A percentile compares a stretch with the other conserved stretches of the same genome.
Conservation (phyloP, 2,888 invertebrate species). For the Drosophila gaucha region DNA sequence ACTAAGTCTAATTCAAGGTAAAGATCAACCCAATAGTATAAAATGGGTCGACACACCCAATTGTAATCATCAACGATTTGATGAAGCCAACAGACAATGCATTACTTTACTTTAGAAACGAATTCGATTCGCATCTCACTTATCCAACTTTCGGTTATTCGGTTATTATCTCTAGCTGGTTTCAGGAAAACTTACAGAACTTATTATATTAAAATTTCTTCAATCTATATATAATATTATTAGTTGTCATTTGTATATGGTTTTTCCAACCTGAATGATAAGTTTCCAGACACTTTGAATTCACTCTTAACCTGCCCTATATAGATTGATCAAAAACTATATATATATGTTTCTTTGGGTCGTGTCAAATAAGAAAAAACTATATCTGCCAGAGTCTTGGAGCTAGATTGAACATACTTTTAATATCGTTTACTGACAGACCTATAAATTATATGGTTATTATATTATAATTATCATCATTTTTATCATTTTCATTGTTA, state of each 20-base stretch:
- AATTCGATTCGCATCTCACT: neutral
- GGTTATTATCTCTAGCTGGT: constrained; percentile 17
- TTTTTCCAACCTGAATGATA: constrained; percentile 34
- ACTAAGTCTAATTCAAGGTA: constrained; percentile 29
- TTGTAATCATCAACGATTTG: constrained; percentile 12
- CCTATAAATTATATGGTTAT: neutral
- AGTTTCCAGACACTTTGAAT: constrained; percentile 60
- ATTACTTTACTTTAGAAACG: neutral
- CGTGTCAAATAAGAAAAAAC: too few relatives aligned
- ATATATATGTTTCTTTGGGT: too few relatives aligned
- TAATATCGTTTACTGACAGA: too few relatives aligned
- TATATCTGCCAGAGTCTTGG: too few relatives aligned
- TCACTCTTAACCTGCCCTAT: too few relatives aligned
- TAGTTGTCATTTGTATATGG: constrained; percentile 46
- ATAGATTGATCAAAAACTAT: too few relatives aligned
- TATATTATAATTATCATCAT: neutral
- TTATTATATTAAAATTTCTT: constrained; percentile 64
- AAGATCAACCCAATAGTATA: constrained; percentile 18
- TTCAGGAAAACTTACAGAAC: constrained; percentile 24
- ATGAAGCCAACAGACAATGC: constrained; percentile 45
- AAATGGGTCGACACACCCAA: constrained; percentile 7
- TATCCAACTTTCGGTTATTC: neutral
- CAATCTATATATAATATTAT: constrained; percentile 20
- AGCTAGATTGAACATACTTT: too few relatives aligned
- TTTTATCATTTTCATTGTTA: neutral